Evolutionary conservation across 2,797 vertebrate species (phyloP).

Genomic region (Takifugu ocellatus): DNA sequence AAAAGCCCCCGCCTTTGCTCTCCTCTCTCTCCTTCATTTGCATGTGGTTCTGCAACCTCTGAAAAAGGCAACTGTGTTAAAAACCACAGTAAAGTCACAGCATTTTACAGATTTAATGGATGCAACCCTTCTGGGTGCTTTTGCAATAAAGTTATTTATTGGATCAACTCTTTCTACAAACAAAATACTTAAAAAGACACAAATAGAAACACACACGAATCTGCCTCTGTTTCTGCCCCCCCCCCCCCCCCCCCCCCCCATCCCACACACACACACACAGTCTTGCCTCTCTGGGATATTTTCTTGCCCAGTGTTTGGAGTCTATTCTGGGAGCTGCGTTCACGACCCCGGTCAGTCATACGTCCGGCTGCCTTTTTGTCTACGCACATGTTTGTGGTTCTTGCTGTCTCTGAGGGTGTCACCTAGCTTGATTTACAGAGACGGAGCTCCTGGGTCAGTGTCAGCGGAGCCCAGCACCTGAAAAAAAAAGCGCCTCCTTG

Average conservation of each 20-base stretch:
- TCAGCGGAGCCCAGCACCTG: neutral
- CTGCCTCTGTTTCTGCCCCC: neutral
- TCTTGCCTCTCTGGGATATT: conserved; percentile 46
- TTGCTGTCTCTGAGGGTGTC: conserved; percentile 29
- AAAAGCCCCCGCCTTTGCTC: conserved; percentile 47
- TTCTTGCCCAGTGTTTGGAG: conserved; percentile 67
- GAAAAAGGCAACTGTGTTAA: conserved; percentile 34
- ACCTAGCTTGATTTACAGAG: conserved; percentile 29
- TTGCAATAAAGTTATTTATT: conserved; percentile 12
- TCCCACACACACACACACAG: neutral
- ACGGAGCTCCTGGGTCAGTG: conserved; percentile 1
- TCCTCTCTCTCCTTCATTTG: conserved; percentile 20
- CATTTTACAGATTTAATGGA: conserved; percentile 3
- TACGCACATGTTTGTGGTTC: conserved; percentile 23
- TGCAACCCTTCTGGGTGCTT: conserved; percentile 27
- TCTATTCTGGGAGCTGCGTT: conserved; percentile 69
- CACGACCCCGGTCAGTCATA: conserved; percentile 58
- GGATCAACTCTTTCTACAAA: neutral
- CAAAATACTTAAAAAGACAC: neutral
- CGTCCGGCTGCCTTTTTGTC: conserved; percentile 51
- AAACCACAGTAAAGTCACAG: conserved; percentile 25
- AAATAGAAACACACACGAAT: conserved; percentile 8
- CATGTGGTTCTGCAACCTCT: conserved; percentile 19
- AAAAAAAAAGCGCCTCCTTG: no score
- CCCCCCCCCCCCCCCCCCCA: neutral